These are phyloP conservation scores for Eupsittula cactorum DNA, from an alignment of 2,113 vertebrate genomes.

Conservation along the genomic window DNA sequence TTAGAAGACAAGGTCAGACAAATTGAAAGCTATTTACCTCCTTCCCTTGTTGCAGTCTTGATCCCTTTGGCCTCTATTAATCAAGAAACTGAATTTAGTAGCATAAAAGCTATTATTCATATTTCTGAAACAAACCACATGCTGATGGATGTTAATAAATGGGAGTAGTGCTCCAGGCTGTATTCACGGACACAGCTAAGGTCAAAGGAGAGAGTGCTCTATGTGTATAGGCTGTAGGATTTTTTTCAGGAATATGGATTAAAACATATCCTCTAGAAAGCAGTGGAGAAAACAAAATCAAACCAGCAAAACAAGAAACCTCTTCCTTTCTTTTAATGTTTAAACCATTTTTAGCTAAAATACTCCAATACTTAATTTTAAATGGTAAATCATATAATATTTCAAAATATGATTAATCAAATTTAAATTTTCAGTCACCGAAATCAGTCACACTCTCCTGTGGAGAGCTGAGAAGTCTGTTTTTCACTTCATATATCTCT, in stretches of 20 bases:
- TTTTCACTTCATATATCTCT: background rate
- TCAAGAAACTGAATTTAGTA: slow-evolving; percentile 28
- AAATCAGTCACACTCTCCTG: background rate
- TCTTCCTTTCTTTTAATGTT: background rate
- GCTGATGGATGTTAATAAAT: background rate
- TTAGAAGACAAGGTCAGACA: slow-evolving; percentile 44
- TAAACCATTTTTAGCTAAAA: background rate
- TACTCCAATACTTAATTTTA: background rate
- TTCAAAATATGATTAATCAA: background rate
- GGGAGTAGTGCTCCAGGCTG: background rate
- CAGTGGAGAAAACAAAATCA: background rate
- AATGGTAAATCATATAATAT: background rate
- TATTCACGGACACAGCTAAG: background rate
- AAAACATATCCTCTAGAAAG: background rate
- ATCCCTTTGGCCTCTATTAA: slow-evolving; percentile 32
- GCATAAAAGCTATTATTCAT: background rate
- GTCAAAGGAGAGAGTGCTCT: background rate
- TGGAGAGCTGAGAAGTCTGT: background rate
- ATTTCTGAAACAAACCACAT: background rate
- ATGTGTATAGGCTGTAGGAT: background rate
- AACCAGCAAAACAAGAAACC: background rate
- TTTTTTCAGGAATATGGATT: background rate
- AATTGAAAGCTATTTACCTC: slow-evolving; percentile 23
- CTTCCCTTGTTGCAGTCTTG: slow-evolving; percentile 21
- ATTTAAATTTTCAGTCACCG: background rate